phyloP scores from a whole-genome alignment of 2,888 invertebrate species.

The Pasiphila rectangulata region DNA sequence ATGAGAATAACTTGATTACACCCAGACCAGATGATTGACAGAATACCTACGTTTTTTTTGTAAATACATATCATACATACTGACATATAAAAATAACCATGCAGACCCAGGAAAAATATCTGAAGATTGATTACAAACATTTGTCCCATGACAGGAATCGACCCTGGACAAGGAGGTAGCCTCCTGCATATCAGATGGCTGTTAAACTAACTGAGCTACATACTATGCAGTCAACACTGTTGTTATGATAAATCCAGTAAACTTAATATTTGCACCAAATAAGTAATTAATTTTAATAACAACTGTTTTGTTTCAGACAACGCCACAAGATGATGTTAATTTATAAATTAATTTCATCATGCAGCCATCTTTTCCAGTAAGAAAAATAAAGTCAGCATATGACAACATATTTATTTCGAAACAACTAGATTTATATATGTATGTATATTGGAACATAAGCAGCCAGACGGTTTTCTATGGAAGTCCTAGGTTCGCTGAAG shows the following conservation, averaged over 20 bases:
- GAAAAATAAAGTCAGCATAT: constrained; percentile 5
- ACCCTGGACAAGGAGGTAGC: too few relatives aligned
- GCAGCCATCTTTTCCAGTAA: constrained; percentile 6
- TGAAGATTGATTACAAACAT: too few relatives aligned
- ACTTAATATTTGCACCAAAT: neutral
- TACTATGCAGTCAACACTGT: too few relatives aligned
- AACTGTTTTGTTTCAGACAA: constrained; percentile 73
- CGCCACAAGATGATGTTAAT: constrained; percentile 72
- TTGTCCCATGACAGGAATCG: too few relatives aligned
- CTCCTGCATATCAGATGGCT: too few relatives aligned
- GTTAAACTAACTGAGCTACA: too few relatives aligned
- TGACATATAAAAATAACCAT: constrained; percentile 2
- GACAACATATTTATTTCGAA: constrained; percentile 4
- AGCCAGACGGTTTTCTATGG: constrained; percentile 1
- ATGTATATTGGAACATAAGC: constrained; percentile 4
- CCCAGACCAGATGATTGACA: too few relatives aligned
- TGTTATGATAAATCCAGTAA: too few relatives aligned
- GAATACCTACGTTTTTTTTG: too few relatives aligned
- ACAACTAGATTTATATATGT: neutral
- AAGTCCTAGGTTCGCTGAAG: neutral
- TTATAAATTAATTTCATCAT: constrained; percentile 57
- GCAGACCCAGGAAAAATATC: neutral
- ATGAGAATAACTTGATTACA: too few relatives aligned
- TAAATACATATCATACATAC: too few relatives aligned
- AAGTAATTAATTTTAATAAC: neutral